Conservation (phyloP, 2,888 invertebrate species). For the Meteorus cinctellus region DNA sequence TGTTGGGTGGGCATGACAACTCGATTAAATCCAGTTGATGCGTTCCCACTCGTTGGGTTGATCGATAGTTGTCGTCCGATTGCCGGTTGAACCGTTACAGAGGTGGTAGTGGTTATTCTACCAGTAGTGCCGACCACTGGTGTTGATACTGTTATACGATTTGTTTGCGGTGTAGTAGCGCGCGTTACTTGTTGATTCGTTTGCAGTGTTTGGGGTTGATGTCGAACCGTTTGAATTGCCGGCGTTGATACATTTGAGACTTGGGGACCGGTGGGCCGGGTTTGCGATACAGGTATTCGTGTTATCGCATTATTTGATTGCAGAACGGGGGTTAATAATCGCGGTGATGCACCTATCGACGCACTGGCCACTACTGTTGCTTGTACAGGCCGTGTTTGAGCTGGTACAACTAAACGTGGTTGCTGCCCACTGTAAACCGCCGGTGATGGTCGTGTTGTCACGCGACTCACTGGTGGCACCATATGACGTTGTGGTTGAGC, state of each 20-base stretch:
- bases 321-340: conserved; percentile 67
- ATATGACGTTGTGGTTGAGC: conserved; percentile 67
- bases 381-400: conserved; percentile 67
- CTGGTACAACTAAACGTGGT: conserved; percentile 64
- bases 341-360: conserved; percentile 62
- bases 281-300: conserved; percentile 65
- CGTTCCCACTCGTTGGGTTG: conserved; percentile 61
- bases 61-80: conserved; percentile 67
- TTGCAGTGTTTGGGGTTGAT: conserved; percentile 65
- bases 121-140: conserved; percentile 66
- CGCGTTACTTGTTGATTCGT: conserved; percentile 63
- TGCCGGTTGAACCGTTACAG: conserved; percentile 66
- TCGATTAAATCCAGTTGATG: conserved; percentile 66
- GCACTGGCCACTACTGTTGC: conserved; percentile 68
- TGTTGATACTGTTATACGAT: conserved; percentile 67
- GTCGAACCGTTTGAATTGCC: conserved; percentile 62
- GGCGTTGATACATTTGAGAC: conserved; percentile 59
- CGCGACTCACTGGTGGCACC: conserved; percentile 65
- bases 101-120: conserved; percentile 65
- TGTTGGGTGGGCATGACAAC: conserved; percentile 70
- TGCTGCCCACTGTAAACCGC: conserved; percentile 64
- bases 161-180: conserved; percentile 61
- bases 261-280: conserved; percentile 64
- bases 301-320: conserved; percentile 65
- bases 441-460: conserved; percentile 62